A percentile compares a stretch with the other conserved stretches of the same genome.
These are phyloP conservation scores for Osmoderma eremita DNA, from an alignment of 2,888 invertebrate genomes.

Conservation along the genomic window DNA sequence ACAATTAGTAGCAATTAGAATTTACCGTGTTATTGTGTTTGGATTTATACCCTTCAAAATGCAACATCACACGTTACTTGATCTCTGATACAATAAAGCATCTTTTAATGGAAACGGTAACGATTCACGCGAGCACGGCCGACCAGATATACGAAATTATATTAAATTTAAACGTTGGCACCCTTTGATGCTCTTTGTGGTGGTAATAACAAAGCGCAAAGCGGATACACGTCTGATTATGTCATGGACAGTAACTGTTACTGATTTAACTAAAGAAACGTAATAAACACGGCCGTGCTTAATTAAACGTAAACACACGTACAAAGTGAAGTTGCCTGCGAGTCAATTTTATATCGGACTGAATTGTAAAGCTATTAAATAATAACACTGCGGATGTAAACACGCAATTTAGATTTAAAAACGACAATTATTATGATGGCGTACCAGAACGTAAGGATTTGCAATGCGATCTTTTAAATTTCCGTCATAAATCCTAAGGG, in stretches of 20 bases:
- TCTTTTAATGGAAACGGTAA: conserved; percentile 1
- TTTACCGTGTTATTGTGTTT: too few species aligned
- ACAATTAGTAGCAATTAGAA: too few species aligned
- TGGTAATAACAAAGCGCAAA: too few species aligned
- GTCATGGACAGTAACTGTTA: too few species aligned
- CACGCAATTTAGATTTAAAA: conserved; percentile 26
- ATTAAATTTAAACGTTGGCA: conserved; percentile 1
- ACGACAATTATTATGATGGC: conserved; percentile 30
- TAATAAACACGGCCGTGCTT: too few species aligned
- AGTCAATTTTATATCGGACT: too few species aligned
- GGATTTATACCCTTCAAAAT: too few species aligned
- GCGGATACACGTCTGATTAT: too few species aligned
- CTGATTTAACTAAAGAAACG: too few species aligned
- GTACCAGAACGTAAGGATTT: conserved; percentile 14
- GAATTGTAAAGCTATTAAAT: conserved; percentile 19
- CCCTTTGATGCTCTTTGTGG: not conserved
- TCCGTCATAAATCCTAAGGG: conserved; percentile 34
- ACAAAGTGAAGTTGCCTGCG: too few species aligned
- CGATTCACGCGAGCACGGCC: not conserved
- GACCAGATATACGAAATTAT: not conserved
- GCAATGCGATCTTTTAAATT: conserved; percentile 34
- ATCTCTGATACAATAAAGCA: conserved; percentile 2
- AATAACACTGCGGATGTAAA: conserved; percentile 22
- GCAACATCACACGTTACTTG: not conserved
- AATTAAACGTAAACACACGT: too few species aligned